Evolutionary conservation across 2,888 invertebrate species (phyloP), one percentile per base, ranked within the genome.

Genomic region (Leptinotarsa haldemani): DNA sequence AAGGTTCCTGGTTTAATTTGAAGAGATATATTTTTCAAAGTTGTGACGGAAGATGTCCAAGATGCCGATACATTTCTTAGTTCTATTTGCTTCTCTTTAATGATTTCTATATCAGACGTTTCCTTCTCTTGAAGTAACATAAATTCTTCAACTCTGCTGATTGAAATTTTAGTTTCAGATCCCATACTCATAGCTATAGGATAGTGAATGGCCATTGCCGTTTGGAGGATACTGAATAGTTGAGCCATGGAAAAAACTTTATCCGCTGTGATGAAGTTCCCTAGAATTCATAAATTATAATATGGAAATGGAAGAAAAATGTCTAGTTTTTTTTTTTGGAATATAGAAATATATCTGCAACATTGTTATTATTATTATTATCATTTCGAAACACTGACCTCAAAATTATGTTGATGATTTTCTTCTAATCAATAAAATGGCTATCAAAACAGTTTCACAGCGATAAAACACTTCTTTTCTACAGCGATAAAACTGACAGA

Each of bases 121-220:
- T 84, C 87, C 79, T 87, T 89, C 88, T 90, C 92, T 84, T 92
- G 90, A 80, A 90, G 81, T 75, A 89, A 72, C 80, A 92, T 85
- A 80, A 92, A 88, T 63, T 87, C 86, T 88, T 92, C 86, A 74
- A 93, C 67, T 79, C 93, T 89, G 74, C 86, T 88, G 5, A 90
- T 83, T 0, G 90, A 88, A 1, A 90, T 88, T 30, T 90, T 83
- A 7, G 91, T 89, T 83, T 93, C 93, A 0, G 93, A 91, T 0
- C 90, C 89, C 75, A 89, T 85, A 5, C 90, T 88, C 0, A 92
- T 86, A 0, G 90, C 92, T 80, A 89, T 83, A 3, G 90, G 93
- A 84, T 90, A 91, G 81, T 89, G 89, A 81, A 92, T 90, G 15
- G 92, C 92, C 82, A 92, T 89, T 4, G 90, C 90, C 53, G 89